Evolutionary conservation across 2,113 vertebrate species (phyloP).

Genomic region (Calypte anna): DNA sequence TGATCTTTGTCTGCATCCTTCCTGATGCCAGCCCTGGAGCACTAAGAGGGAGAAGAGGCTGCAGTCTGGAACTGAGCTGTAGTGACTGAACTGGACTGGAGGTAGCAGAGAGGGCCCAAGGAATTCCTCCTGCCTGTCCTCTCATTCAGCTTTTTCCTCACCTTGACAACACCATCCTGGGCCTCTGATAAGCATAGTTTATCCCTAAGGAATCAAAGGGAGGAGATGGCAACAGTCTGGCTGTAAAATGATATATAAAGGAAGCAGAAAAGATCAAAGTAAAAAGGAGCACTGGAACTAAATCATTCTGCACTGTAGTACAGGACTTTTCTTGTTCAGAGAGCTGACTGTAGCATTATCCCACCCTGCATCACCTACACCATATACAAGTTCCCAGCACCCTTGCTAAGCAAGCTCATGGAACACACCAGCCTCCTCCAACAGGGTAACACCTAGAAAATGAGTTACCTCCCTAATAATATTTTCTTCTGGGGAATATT

Average conservation of each 20-base stretch:
- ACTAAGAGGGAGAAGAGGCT: accelerated
- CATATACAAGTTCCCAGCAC: accelerated
- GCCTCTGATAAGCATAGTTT: neutral
- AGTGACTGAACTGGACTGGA: no score
- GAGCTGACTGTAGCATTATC: neutral
- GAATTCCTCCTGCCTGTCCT: neutral
- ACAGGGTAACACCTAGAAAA: neutral
- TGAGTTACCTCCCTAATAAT: neutral
- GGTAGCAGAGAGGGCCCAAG: neutral
- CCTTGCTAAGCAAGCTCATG: no score
- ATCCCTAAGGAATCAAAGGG: neutral
- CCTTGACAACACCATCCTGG: neutral
- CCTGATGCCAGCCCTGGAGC: accelerated
- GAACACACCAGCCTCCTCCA: neutral
- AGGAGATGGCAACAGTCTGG: neutral
- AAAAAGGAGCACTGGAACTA: neutral
- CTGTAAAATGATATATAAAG: neutral
- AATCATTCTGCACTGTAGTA: neutral
- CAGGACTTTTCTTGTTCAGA: neutral
- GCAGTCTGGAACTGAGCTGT: accelerated
- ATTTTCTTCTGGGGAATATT: neutral
- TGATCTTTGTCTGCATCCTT: neutral
- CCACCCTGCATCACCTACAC: neutral
- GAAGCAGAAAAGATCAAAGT: neutral
- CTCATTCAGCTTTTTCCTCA: neutral